Evolutionary conservation across 2,797 vertebrate species (phyloP), one percentile per base, ranked within the genome.

Genomic region (Cheirogaleus major): DNA sequence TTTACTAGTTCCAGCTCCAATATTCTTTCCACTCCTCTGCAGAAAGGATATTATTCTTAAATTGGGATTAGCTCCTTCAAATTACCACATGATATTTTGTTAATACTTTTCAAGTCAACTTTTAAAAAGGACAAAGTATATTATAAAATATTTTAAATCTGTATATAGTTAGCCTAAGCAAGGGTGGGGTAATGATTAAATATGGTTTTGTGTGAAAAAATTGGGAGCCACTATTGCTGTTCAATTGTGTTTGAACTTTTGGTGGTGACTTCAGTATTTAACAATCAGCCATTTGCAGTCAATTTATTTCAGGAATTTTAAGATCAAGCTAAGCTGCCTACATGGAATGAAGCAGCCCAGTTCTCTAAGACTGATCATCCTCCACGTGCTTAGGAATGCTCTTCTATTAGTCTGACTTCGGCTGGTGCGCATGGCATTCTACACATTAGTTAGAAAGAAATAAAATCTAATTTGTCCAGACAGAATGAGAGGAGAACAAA

Each of bases 91-190:
- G 67, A 87, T 55, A 48, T 57, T 59, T 55, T 50, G 18, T 76
- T 91, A 73, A n/a, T 76, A 55, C n/a, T 73, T 91, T 95, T 73
- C 73, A 93, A 95, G 22, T 75, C 38, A 81, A 50, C 23, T 93
- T 94, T 95, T 89, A 85, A 95, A 80, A 23, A 84, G 27, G 35
- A 61, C 59, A 59, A 80, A 59, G 14, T 84, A 35, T 30, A 89
- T 65, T 57, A 55, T 2, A 23, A 91, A 87, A 55, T 75, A 14
- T 69, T 91, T 94, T 88, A 83, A 82, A 45, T 88, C 4, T 75
- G 1, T 38, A 63, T n/a, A 7, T 32, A 12, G n/a, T 61, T 86
- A 89, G 27, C 73, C 38, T 82, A 43, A 4, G 48, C 27, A 65
- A 41, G 1, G 20, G 41, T 61, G 2, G 4, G 27, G 63, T 73